Conservation (phyloP, 30 jellyfish, hydroid and myxozoan species). For the Hydra vulgaris region DNA sequence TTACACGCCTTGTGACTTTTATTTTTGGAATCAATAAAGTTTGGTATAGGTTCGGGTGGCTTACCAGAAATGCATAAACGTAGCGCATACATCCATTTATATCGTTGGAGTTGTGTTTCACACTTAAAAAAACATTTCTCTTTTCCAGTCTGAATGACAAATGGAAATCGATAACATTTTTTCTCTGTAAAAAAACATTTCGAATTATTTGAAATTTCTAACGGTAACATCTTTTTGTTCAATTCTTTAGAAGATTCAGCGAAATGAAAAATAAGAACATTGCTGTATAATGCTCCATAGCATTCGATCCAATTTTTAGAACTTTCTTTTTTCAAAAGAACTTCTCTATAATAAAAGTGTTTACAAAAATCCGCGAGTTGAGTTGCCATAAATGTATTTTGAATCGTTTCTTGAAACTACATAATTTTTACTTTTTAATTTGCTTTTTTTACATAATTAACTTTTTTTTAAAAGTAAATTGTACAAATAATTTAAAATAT, state of each 20-base stretch:
- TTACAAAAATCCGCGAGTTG: background rate
- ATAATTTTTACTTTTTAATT: too few relatives aligned
- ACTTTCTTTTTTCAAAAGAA: constrained; percentile 70
- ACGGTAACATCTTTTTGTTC: constrained; percentile 56
- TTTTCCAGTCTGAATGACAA: constrained; percentile 54
- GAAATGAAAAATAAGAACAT: constrained; percentile 31
- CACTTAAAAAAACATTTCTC: constrained; percentile 59
- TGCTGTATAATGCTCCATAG: constrained; percentile 64
- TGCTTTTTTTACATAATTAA: background rate
- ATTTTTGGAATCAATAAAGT: constrained; percentile 53
- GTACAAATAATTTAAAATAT: too few relatives aligned
- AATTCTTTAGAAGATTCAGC: constrained; percentile 20
- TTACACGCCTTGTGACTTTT: too few relatives aligned
- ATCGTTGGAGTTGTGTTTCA: constrained; percentile 91
- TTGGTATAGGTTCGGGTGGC: constrained; percentile 86
- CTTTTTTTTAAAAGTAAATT: background rate
- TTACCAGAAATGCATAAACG: constrained; percentile 67
- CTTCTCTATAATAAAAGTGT: constrained; percentile 53
- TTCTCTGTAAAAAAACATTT: constrained; percentile 41
- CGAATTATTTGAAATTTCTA: constrained; percentile 57
- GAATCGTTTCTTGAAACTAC: background rate
- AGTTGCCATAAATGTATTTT: background rate
- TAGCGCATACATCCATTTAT: constrained; percentile 86
- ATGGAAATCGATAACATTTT: constrained; percentile 92
- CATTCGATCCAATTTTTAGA: constrained; percentile 75